A percentile compares a stretch with the other conserved stretches of the same genome.
Evolutionary conservation across 2,888 invertebrate species (phyloP).

Genomic region (Idaea aversata): DNA sequence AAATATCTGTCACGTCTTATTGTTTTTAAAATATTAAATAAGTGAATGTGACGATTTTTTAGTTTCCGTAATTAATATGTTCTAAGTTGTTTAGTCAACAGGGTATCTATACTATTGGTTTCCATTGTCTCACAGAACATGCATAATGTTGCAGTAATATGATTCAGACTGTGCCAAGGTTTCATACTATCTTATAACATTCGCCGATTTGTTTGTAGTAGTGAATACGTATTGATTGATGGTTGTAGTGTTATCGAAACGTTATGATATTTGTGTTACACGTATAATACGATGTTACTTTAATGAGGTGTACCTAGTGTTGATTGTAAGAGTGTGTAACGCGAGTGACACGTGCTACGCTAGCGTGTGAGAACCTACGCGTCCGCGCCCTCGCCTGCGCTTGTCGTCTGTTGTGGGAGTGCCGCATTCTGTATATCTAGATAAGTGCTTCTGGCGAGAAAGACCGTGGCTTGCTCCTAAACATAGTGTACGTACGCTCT

Average conservation of each 20-base stretch:
- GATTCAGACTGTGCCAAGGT: conserved; percentile 36
- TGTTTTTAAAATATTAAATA: background rate
- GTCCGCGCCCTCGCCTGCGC: conserved; percentile 25
- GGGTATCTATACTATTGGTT: conserved; percentile 44
- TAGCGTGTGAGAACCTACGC: conserved; percentile 8
- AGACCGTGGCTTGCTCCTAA: conserved; percentile 56
- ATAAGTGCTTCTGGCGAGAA: conserved; percentile 43
- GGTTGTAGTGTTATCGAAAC: conserved; percentile 43
- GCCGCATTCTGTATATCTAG: conserved; percentile 41
- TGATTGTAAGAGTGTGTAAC: background rate
- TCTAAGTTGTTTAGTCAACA: conserved; percentile 50
- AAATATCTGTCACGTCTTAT: background rate
- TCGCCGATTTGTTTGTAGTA: conserved; percentile 17
- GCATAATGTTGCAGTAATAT: conserved; percentile 20
- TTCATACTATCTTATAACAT: conserved; percentile 2
- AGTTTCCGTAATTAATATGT: conserved; percentile 18
- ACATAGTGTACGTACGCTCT: conserved; percentile 65
- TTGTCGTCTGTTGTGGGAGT: conserved; percentile 38
- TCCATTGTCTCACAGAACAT: conserved; percentile 27
- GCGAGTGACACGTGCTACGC: too few relatives aligned
- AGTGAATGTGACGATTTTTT: conserved; percentile 15
- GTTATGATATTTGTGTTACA: conserved; percentile 64
- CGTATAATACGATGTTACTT: conserved; percentile 47
- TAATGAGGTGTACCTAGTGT: background rate
- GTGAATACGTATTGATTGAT: conserved; percentile 30